Base-by-base conservation (phyloP, 1,140 invertebrate species). In the Pristionchus pacificus region DNA sequence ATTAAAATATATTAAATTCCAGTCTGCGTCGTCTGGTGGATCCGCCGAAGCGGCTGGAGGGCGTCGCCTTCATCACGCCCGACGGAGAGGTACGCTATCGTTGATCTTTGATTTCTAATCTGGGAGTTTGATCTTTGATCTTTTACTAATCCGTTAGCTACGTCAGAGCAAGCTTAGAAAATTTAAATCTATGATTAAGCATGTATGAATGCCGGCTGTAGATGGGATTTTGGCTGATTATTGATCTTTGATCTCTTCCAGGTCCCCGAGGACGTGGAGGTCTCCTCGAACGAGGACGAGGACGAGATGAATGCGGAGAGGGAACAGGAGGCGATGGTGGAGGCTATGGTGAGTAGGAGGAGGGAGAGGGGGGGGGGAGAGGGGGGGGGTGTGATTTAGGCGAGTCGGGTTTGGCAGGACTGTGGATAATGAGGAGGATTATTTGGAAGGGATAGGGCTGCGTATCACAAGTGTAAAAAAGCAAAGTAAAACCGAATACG, bases 71-170 rank as follows among this genome's bases (percentile, higher is more conserved):
- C 60, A 60, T 57, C 60, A 55, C 55, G 13, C 71, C 71, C 1
- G 71, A 73, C 33, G 71, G 71, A 2, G 58, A 60, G 27, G 60
- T 73, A 49, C 6, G 38, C n/a, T n/a, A n/a, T n/a, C n/a, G n/a
- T n/a, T n/a, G n/a, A n/a, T n/a, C n/a, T n/a, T n/a, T n/a, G n/a
- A n/a, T n/a, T n/a, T n/a, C n/a, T n/a, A n/a, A n/a, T n/a, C n/a
- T n/a, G n/a, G n/a, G n/a, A n/a, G n/a, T n/a, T n/a, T n/a, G n/a
- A n/a, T n/a, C n/a, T n/a, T n/a, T n/a, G n/a, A n/a, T n/a, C n/a
- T n/a, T n/a, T n/a, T n/a, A n/a, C n/a, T n/a, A n/a, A n/a, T n/a
- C n/a, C n/a, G n/a, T n/a, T n/a, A n/a, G n/a, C n/a, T n/a, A n/a
- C n/a, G n/a, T n/a, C n/a, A n/a, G n/a, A n/a, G 19, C 6, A 49